These are phyloP conservation scores for Coleophora deauratella DNA, from an alignment of 2,888 invertebrate genomes.

Conservation along the genomic window DNA sequence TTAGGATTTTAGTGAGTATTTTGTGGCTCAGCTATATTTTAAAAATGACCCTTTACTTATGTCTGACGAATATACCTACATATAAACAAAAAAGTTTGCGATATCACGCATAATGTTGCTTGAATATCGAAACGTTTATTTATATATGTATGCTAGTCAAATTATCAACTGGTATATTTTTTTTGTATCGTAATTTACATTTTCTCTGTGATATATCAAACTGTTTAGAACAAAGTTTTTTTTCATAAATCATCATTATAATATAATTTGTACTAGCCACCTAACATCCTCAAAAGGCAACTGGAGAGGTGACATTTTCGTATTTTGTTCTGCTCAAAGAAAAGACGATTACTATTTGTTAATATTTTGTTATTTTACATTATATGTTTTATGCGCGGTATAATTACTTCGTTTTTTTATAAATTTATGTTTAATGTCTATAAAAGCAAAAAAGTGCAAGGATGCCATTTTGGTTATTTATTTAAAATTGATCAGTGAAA, in stretches of 20 bases:
- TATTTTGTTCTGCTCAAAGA: conserved; percentile 25
- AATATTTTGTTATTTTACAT: conserved; percentile 19
- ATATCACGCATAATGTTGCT: too few species aligned
- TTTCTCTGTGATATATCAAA: conserved; percentile 63
- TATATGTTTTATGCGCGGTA: conserved; percentile 8
- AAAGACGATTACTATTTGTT: conserved; percentile 24
- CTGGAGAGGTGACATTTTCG: conserved; percentile 24
- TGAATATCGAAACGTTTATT: too few species aligned
- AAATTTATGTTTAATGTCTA: too few species aligned
- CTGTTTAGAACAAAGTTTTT: conserved; percentile 55
- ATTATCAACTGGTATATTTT: conserved; percentile 45
- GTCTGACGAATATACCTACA: too few species aligned
- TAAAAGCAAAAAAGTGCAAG: neutral
- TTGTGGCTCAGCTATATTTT: too few species aligned
- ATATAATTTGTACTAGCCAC: conserved; percentile 65
- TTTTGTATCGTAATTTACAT: conserved; percentile 36
- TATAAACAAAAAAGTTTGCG: too few species aligned
- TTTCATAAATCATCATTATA: conserved; percentile 23
- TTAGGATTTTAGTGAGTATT: too few species aligned
- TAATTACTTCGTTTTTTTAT: too few species aligned
- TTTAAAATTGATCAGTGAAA: conserved; percentile 16
- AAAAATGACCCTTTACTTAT: too few species aligned
- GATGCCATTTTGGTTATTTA: conserved; percentile 39
- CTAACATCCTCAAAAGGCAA: conserved; percentile 57
- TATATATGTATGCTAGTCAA: conserved; percentile 53